Percentiles rank a stretch among this genome's conserved stretches.
Conservation (phyloP, 2,888 invertebrate genomes). For the Ormia ochracea region DNA sequence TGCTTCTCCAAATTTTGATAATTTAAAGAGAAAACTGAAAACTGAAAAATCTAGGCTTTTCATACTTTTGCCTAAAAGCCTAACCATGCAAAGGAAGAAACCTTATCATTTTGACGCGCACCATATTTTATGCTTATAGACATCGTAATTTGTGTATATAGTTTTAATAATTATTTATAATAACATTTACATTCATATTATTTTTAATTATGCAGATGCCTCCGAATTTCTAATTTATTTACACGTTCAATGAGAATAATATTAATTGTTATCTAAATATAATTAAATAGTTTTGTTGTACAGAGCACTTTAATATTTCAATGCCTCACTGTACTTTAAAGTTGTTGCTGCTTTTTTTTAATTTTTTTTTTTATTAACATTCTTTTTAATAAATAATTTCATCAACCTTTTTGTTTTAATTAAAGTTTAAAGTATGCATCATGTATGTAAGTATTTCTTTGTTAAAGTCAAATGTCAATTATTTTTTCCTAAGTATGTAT, state of each 20-base stretch:
- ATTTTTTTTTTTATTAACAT: constrained; percentile 29
- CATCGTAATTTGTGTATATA: constrained; percentile 15
- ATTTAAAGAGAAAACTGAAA: no score
- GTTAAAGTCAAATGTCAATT: constrained; percentile 32
- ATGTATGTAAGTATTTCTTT: background rate
- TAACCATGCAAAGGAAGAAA: background rate
- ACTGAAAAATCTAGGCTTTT: no score
- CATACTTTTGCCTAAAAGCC: background rate
- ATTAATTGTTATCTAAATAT: background rate
- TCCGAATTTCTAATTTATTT: constrained; percentile 51
- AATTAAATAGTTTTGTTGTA: background rate
- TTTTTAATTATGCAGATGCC: constrained; percentile 38
- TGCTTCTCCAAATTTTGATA: no score
- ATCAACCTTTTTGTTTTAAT: constrained; percentile 62
- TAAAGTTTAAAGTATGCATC: constrained; percentile 7
- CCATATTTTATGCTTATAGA: background rate
- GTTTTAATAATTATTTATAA: constrained; percentile 31
- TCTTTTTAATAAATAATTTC: constrained; percentile 65
- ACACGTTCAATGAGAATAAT: constrained; percentile 40
- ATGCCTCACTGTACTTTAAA: constrained; percentile 51
- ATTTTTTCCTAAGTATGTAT: constrained; percentile 14
- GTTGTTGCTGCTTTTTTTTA: background rate
- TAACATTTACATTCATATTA: constrained; percentile 64
- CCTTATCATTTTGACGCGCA: constrained; percentile 3
- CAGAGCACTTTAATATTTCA: constrained; percentile 53